Evolutionary conservation across 1,140 invertebrate genomes (phyloP).

Genomic region (Coelopa frigida): DNA sequence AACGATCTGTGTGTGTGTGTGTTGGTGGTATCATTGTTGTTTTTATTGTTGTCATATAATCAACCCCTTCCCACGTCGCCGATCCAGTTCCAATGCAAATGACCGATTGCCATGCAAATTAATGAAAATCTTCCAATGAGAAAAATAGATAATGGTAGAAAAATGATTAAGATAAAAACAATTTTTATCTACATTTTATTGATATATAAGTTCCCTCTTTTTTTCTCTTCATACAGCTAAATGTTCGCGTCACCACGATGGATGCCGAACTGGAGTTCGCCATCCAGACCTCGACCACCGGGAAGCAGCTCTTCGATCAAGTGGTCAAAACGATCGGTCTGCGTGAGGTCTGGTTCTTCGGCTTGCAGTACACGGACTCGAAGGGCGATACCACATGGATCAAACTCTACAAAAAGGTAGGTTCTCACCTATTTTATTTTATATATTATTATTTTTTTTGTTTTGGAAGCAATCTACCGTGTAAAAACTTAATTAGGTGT

Average conservation of each 20-base stretch:
- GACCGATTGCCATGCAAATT: too few species aligned
- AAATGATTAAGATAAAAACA: not conserved
- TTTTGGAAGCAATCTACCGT: too few species aligned
- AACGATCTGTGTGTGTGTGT: not conserved
- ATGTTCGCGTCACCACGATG: constrained; percentile 99
- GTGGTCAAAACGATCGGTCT: constrained; percentile 99
- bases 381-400: constrained; percentile 98
- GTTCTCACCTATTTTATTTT: too few species aligned
- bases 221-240: constrained; percentile 62
- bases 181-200: not conserved
- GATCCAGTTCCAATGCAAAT: constrained; percentile 1
- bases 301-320: constrained; percentile 99
- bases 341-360: constrained; percentile 99
- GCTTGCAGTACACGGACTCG: constrained; percentile 96
- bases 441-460: too few species aligned
- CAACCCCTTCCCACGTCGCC: constrained; percentile 4
- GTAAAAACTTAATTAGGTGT: too few species aligned
- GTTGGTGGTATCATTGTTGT: not conserved
- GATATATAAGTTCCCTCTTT: not conserved
- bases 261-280: constrained; percentile 99
- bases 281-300: constrained; percentile 98
- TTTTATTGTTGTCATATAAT: constrained; percentile 7
- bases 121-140: not conserved
- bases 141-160: not conserved
- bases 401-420: constrained; percentile 99